Evolutionary conservation across 2,888 invertebrate species (phyloP).

Genomic region (Xestia ashworthii): DNA sequence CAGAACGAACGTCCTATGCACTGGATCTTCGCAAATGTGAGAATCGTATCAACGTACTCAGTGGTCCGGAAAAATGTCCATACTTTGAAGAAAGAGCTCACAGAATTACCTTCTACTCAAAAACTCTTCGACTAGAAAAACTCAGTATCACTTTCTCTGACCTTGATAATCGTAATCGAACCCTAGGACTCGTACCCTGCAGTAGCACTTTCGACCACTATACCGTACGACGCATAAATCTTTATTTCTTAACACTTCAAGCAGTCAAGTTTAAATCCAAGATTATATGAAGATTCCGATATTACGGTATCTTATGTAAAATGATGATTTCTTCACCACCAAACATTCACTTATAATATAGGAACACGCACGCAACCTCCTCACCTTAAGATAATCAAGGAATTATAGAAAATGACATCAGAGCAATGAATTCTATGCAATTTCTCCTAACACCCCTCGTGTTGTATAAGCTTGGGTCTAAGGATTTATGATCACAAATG

Average conservation of each 20-base stretch:
- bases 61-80: too few species aligned
- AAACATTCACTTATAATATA: conserved; percentile 19
- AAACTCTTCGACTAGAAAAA: too few species aligned
- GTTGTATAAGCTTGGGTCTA: conserved; percentile 33
- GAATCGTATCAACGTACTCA: background rate
- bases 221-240: background rate
- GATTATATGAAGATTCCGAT: background rate
- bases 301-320: background rate
- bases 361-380: conserved; percentile 53
- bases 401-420: conserved; percentile 56
- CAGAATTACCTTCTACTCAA: too few species aligned
- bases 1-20: background rate
- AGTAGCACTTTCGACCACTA: background rate
- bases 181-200: too few species aligned
- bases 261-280: background rate
- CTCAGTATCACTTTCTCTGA: too few species aligned
- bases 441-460: conserved; percentile 39
- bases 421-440: conserved; percentile 28
- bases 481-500: conserved; percentile 29
- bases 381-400: conserved; percentile 46
- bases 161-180: background rate
- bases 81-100: too few species aligned
- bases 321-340: background rate
- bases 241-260: background rate
- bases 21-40: background rate